phyloP scores from a whole-genome alignment of 1,140 invertebrate species.

The Zophobas morio region DNA sequence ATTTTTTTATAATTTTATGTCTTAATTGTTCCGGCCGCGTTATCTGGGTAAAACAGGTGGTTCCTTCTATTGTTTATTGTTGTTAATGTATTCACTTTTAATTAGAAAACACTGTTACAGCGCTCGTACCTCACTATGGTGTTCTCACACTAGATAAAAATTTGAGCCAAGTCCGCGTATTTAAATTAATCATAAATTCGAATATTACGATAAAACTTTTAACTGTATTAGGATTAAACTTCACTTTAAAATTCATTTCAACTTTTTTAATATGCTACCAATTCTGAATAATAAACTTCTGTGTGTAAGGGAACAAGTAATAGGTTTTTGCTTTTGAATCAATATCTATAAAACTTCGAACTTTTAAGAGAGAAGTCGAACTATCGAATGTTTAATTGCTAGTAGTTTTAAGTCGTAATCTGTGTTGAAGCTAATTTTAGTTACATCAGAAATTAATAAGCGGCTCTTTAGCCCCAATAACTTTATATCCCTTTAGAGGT shows the following conservation, averaged over 20 bases:
- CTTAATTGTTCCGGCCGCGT: constrained; percentile 2
- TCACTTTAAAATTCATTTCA: not conserved
- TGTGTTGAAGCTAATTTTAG: no score
- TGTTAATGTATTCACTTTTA: constrained; percentile 33
- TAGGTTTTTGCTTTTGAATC: not conserved
- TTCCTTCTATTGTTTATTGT: constrained; percentile 31
- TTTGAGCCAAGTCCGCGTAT: not conserved
- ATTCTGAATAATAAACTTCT: not conserved
- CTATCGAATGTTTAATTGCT: no score
- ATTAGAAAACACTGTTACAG: constrained; percentile 31
- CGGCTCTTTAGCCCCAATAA: no score
- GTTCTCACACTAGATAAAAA: no score
- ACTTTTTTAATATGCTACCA: not conserved
- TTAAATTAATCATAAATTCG: not conserved
- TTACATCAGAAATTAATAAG: no score
- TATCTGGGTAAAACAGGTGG: constrained; percentile 4
- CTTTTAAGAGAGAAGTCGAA: no score
- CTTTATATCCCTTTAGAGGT: no score
- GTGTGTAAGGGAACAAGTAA: not conserved
- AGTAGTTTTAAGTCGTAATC: no score
- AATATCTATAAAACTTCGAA: no score
- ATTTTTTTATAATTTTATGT: not conserved
- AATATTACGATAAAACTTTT: no score
- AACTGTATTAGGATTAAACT: not conserved
- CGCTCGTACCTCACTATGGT: not conserved